Evolutionary conservation across 2,113 vertebrate genomes (phyloP).

Genomic region (Pteropus alecto): DNA sequence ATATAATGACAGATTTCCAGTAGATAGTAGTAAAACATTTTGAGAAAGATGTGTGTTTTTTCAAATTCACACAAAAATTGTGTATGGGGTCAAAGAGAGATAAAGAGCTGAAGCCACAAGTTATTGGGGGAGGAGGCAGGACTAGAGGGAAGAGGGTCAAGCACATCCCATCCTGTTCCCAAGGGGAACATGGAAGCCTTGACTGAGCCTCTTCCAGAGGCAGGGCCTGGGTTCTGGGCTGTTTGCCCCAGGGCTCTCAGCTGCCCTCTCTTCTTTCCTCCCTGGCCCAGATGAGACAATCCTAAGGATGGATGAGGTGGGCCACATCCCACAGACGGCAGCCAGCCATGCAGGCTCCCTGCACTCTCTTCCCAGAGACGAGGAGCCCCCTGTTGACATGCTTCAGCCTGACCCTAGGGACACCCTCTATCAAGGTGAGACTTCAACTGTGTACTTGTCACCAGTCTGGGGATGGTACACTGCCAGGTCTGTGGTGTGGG

Average conservation of each 20-base stretch:
- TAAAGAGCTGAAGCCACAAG: background rate
- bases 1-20: background rate
- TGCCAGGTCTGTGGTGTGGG: background rate
- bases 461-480: fast-evolving
- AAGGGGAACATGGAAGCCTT: background rate
- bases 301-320: constrained; percentile 86
- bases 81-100: background rate
- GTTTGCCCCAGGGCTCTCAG: background rate
- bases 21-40: background rate
- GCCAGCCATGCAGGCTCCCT: constrained; percentile 81
- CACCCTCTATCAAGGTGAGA: constrained; percentile 86
- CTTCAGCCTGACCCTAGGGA: constrained; percentile 90
- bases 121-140: too few relatives aligned
- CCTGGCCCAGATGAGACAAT: constrained; percentile 87
- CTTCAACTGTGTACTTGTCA: fast-evolving
- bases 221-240: background rate
- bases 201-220: background rate
- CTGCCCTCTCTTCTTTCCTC: background rate
- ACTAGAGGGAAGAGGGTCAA: fast-evolving
- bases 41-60: constrained; percentile 6
- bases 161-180: fast-evolving
- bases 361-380: background rate
- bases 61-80: background rate
- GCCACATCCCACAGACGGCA: constrained; percentile 90
- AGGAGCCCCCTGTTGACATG: constrained; percentile 86